Evolutionary conservation across 2,113 vertebrate genomes (phyloP).

Genomic region (Hemiscyllium ocellatum): DNA sequence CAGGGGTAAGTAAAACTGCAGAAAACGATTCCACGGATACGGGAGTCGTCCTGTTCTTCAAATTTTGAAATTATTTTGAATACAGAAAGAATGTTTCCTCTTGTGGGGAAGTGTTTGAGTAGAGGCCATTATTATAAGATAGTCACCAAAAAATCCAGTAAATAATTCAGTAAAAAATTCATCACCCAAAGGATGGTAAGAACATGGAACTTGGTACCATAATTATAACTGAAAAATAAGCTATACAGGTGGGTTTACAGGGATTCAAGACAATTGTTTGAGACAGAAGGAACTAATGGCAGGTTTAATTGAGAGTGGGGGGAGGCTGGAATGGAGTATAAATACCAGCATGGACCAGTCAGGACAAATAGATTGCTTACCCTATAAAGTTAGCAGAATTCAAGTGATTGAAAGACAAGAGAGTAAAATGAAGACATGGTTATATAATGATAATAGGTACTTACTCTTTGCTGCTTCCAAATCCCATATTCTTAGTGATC

Average conservation of each 20-base stretch:
- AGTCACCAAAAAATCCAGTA: too few species aligned
- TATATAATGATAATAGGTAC: conserved; percentile 38
- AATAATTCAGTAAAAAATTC: too few species aligned
- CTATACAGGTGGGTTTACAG: background rate
- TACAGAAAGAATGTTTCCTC: too few species aligned
- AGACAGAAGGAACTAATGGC: background rate
- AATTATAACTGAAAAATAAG: background rate
- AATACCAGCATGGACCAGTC: background rate
- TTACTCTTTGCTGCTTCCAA: conserved; percentile 94
- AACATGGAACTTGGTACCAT: background rate
- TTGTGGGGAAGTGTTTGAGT: too few species aligned
- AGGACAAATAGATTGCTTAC: background rate
- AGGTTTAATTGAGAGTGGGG: background rate
- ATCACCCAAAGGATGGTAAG: background rate
- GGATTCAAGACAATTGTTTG: background rate
- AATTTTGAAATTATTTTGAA: too few species aligned
- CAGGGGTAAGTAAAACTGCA: too few species aligned
- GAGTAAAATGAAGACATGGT: background rate
- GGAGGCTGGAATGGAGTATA: background rate
- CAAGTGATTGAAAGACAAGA: background rate
- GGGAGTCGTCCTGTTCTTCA: too few species aligned
- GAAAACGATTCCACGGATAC: too few species aligned
- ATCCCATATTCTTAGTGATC: conserved; percentile 90
- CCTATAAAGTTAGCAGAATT: background rate
- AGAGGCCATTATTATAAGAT: too few species aligned